phyloP scores from a whole-genome alignment of 2,888 invertebrate species.

The Eupithecia exiguata region DNA sequence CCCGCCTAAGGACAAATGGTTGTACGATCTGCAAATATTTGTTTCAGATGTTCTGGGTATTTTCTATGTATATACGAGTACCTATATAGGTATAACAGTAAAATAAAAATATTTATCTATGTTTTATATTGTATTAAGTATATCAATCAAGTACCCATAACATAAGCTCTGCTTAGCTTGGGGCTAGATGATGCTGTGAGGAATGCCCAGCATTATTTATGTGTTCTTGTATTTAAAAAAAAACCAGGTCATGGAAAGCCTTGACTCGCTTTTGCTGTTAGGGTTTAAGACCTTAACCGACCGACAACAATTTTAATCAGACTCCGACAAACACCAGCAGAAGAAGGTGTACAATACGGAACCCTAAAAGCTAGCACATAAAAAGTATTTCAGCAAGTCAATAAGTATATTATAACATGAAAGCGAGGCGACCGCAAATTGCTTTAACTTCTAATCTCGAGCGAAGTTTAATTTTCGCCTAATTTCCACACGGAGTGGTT shows the following conservation, averaged over 20 bases:
- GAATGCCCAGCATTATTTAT: no score
- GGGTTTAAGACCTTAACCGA: not conserved
- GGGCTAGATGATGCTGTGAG: no score
- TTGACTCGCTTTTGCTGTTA: not conserved
- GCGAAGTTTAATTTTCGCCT: slow-evolving; percentile 62
- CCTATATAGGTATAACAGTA: no score
- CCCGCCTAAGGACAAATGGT: no score
- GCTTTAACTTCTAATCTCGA: slow-evolving; percentile 63
- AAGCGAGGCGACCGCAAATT: slow-evolving; percentile 58
- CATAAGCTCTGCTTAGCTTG: no score
- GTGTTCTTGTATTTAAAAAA: no score
- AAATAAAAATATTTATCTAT: no score
- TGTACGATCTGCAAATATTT: no score
- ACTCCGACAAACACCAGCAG: not conserved
- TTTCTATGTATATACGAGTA: no score
- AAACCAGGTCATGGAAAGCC: not conserved
- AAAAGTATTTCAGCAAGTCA: slow-evolving; percentile 11
- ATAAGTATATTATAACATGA: slow-evolving; percentile 40
- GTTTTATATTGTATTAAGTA: no score
- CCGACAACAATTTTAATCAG: not conserved
- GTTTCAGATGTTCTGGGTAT: no score
- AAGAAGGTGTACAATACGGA: not conserved
- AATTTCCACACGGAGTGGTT: slow-evolving; percentile 55
- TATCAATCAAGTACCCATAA: no score
- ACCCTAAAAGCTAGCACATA: not conserved